A percentile compares a stretch with the other conserved stretches of the same genome.
Conservation (phyloP, 2,113 vertebrate species). For the Cyphomyrus discorhynchus region DNA sequence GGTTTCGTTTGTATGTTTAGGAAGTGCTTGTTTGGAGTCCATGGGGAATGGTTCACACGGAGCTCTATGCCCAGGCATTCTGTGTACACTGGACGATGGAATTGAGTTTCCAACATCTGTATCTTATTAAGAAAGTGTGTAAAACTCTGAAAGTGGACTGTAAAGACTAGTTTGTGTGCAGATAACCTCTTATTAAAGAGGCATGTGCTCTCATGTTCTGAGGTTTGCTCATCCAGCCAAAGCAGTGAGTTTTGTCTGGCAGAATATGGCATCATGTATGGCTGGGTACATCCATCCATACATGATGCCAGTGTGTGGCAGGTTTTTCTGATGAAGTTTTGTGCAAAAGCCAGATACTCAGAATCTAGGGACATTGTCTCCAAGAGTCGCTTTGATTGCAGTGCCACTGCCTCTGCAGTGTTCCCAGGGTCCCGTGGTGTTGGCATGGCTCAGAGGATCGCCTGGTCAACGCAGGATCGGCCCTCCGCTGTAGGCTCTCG, state of each 20-base stretch:
- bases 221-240: conserved; percentile 31
- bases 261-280: not conserved
- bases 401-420: not conserved
- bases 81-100: not conserved
- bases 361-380: not conserved
- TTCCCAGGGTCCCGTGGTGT: not conserved
- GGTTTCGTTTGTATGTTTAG: not conserved
- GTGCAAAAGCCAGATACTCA: not conserved
- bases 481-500: not conserved
- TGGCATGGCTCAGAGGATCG: not conserved
- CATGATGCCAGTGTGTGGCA: not conserved
- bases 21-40: not conserved
- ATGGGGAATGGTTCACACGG: not conserved
- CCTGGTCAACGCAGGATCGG: not conserved
- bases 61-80: not conserved
- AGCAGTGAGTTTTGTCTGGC: conserved; percentile 17
- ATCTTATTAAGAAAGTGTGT: conserved; percentile 35
- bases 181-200: conserved; percentile 40
- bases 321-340: not conserved
- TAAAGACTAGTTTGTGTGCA: conserved; percentile 17
- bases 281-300: too few species aligned
- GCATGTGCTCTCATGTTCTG: conserved; percentile 35
- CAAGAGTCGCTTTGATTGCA: not conserved
- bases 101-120: conserved; percentile 31
- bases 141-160: conserved; percentile 31